Percentiles rank a stretch among this genome's conserved stretches.
Conservation (phyloP, 2,113 vertebrate genomes). For the Emydura subglobosa region DNA sequence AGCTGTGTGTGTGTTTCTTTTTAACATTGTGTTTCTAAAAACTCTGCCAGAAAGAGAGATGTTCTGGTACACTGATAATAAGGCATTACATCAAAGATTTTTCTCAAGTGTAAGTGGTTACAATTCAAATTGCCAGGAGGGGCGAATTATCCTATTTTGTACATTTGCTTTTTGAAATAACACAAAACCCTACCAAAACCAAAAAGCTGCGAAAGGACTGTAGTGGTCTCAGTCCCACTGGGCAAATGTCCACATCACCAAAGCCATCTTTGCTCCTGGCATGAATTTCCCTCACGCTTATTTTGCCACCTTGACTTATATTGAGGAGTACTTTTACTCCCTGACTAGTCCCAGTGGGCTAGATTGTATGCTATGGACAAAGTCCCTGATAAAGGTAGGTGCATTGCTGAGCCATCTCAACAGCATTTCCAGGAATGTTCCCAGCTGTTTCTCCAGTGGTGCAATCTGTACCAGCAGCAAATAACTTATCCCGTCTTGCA, state of each 20-base stretch:
- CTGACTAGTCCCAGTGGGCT: background rate
- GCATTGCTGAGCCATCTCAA: rapidly evolving
- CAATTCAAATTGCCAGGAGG: background rate
- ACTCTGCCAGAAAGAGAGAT: background rate
- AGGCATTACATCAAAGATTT: conserved; percentile 15
- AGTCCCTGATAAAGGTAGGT: background rate
- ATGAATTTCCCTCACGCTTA: background rate
- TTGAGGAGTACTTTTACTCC: background rate
- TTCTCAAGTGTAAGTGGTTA: background rate
- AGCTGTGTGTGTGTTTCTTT: background rate
- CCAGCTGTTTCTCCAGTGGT: rapidly evolving
- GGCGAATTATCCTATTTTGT: background rate
- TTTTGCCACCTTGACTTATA: background rate
- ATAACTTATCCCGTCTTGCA: background rate
- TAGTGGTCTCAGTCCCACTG: background rate
- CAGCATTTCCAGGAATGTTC: background rate
- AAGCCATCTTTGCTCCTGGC: background rate
- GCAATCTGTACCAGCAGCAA: background rate
- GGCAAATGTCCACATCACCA: background rate
- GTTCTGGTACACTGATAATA: background rate
- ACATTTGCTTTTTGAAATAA: background rate
- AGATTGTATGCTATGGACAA: background rate
- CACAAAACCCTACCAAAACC: background rate
- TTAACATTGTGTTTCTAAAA: background rate
- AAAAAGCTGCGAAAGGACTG: background rate